Conservation (phyloP, 2,113 vertebrate genomes). For the Onychorhynchus coronatus region DNA sequence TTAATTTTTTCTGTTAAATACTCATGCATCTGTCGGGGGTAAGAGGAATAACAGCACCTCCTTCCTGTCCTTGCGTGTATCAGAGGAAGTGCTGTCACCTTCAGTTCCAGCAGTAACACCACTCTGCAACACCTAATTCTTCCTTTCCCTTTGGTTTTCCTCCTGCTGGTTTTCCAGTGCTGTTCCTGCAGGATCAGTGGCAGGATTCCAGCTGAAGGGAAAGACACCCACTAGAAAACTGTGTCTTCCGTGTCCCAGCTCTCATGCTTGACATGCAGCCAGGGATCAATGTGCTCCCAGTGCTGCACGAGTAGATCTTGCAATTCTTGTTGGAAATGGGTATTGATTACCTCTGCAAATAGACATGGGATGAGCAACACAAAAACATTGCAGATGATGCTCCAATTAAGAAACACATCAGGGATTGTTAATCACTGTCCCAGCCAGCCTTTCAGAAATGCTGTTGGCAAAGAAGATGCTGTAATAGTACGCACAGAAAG, state of each 20-base stretch:
- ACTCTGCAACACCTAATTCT: not conserved
- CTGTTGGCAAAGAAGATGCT: not conserved
- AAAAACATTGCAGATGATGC: not conserved
- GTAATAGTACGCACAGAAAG: not conserved
- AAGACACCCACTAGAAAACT: not conserved
- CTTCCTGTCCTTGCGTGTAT: not conserved
- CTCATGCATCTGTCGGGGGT: not conserved
- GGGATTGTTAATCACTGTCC: not conserved
- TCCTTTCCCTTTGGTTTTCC: not conserved
- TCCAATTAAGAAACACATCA: not conserved
- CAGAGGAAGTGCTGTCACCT: not conserved
- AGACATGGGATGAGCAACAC: fast-evolving
- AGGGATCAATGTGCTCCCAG: not conserved
- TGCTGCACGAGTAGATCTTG: not conserved
- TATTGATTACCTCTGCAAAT: not conserved
- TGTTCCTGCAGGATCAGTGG: not conserved
- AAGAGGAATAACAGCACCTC: not conserved
- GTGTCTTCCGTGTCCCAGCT: not conserved
- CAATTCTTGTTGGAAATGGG: not conserved
- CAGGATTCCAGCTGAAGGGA: not conserved
- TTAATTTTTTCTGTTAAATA: not conserved
- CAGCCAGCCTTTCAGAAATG: not conserved
- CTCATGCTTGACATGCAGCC: not conserved
- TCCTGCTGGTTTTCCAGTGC: not conserved
- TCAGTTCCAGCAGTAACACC: not conserved